Evolutionary conservation across 2,888 invertebrate species (phyloP), one percentile per base, ranked within the genome.

Genomic region (Tortrix viridana): DNA sequence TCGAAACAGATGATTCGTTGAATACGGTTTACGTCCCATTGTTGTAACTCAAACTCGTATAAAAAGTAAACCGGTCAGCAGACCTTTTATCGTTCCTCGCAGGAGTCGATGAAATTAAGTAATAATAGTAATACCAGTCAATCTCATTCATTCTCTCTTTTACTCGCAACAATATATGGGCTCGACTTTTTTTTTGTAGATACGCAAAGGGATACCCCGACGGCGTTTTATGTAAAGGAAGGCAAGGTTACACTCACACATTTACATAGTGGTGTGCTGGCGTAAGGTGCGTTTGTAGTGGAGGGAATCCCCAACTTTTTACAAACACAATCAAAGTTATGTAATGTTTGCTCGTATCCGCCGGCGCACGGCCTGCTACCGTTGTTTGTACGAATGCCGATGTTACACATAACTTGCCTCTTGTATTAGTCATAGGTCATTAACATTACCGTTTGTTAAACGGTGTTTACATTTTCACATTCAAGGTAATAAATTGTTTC

Each of bases 241-340:
- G 91, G 86, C 89, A 88, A 92, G 91, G 91, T 89, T 89, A 88
- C 85, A 86, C 89, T 72, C 90, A 89, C 91, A 91, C 89, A 79
- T 77, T 73, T 73, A 76, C 74, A 67, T 60, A 67, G 68, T 53
- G 70, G 68, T 74, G 80, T 82, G 82, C 86, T 81, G 76, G 84
- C 85, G 84, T 85, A 82, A 86, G 84, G 82, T 87, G 88, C 82
- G 87, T 78, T 81, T 89, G 92, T 91, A 86, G 88, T 90, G 78
- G 86, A 88, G 92, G 92, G 92, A 89, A 88, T 92, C 89, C 91
- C 92, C 92, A 89, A 90, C 87, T 91, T 92, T 92, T 92, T 92
- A 92, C 90, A 86, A 90, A 92, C 92, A 91, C 91, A 92, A 91
- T 91, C 91, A 91, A 89, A 91, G 89, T 92, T 92, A 91, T 92